Evolutionary conservation across 2,888 invertebrate species (phyloP), one percentile per base, ranked within the genome.

Genomic region (Macrostomum cliftonense): DNA sequence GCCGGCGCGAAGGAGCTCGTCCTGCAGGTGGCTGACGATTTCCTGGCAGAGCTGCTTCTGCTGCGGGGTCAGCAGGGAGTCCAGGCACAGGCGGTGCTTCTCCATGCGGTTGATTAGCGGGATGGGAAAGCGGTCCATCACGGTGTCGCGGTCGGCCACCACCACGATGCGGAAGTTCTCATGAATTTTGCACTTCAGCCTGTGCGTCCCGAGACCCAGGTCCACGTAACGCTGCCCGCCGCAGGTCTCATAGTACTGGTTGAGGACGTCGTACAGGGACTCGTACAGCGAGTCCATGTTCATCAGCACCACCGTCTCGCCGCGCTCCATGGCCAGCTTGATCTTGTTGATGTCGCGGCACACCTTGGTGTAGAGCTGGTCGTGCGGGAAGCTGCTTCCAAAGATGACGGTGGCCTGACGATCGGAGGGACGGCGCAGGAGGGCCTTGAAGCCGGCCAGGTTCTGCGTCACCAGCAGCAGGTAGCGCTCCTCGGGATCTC

Each of bases 71-170:
- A 45, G 17, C 36, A 45, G 17, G 16, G 45, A 37, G 37, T 45
- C 37, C 45, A 45, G 37, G 13, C 45, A 37, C n/a, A 45, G 17
- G 38, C 37, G 38, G 38, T 45, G 45, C 38, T 66, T 66, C 55
- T 66, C 66, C 20, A 66, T 56, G 16, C 65, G 56, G 54, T 66
- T 66, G 52, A 66, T 65, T 39, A 66, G 57, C 4, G 66, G 65
- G 45, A 63, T 65, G 1, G 66, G 65, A 48, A 66, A 66, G 52
- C 60, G 61, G 42, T 61, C 53, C 52, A 63, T 63, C 19, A 65
- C 65, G 7, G 58, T 59, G 42, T 62, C 52, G 53, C 63, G 63
- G 52, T 64, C 65, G 17, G 64, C 64, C 39, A 65, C 62, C 39
- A 65, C 64, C 28, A 65, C 60, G 52, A 65, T 48, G 45, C 60